A percentile compares a stretch with the other conserved stretches of the same genome.
These are phyloP conservation scores for Drosophila subobscura DNA, from an alignment of 1,140 invertebrate genomes.

Conservation along the genomic window DNA sequence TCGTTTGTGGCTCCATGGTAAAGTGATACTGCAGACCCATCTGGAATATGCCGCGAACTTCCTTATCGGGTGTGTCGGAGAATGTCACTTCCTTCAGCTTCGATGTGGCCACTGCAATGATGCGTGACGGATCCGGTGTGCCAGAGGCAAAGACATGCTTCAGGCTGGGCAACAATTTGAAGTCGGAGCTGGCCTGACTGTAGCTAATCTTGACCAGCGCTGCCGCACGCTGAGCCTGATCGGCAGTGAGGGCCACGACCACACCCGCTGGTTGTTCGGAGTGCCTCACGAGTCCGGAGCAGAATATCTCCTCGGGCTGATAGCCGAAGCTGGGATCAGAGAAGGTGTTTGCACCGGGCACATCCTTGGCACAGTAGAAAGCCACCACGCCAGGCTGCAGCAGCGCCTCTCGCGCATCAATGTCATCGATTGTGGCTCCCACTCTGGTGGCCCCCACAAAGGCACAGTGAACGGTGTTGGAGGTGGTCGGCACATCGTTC, in stretches of 20 bases:
- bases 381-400: constrained; percentile 88
- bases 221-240: constrained; percentile 86
- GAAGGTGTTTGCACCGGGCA: constrained; percentile 89
- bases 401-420: constrained; percentile 87
- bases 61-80: constrained; percentile 45
- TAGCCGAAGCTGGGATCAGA: constrained; percentile 69
- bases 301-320: constrained; percentile 84
- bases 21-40: constrained; percentile 83
- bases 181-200: constrained; percentile 24
- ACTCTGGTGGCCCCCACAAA: constrained; percentile 87
- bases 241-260: constrained; percentile 87
- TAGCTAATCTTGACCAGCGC: constrained; percentile 88
- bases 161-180: constrained; percentile 84
- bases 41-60: constrained; percentile 67
- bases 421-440: constrained; percentile 85
- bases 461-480: constrained; percentile 87
- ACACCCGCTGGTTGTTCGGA: constrained; percentile 90
- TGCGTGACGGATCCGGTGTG: constrained; percentile 66
- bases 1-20: constrained; percentile 88
- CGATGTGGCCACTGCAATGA: constrained; percentile 35
- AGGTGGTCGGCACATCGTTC: constrained; percentile 86
- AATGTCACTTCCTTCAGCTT: constrained; percentile 38
- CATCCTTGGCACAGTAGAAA: constrained; percentile 89
- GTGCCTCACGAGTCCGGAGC: constrained; percentile 85
- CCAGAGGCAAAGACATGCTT: constrained; percentile 85